Base-by-base conservation (phyloP, 1,140 invertebrate species). In the Tenebrio molitor region DNA sequence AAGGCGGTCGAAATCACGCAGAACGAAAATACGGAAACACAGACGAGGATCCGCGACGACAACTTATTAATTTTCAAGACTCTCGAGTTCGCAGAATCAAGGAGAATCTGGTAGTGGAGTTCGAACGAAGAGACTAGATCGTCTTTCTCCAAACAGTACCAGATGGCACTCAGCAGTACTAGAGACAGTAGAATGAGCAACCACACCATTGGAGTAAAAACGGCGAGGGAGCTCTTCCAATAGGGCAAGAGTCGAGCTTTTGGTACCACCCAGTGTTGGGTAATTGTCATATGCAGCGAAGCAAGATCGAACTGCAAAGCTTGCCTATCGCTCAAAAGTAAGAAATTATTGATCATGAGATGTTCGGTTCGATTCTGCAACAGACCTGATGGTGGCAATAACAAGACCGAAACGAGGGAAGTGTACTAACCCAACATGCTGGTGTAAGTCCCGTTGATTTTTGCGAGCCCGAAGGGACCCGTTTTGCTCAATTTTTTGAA, bases 311-410 rank as follows among this genome's bases (percentile, higher is more conserved):
- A 58, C 8, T 17, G 1, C n/a, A 5, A 2, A 14, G n/a, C 23
- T 3, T 29, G 25, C 8, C 8, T 29, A 4, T 29, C 25, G 25
- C 3, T 4, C 1, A 29, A 34, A 25, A 58, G 15, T 15, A 58
- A 25, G 50, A 58, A 58, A 17, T 29, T 58, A 14, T 58, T 58
- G 7, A 58, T 15, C 50, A 58, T 58, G 3, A 58, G 10, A 5
- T 58, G 50, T 58, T 29, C 7, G 14, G 16, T n/a, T 33, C 50
- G n/a, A 1, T 15, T 58, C 50, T 58, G 50, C 5, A 58, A 29
- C 8, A 58, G 19, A n/a, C 50, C 50, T 58, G 23, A 29, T 14
- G 12, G 12, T 7, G 4, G 10, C 8, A 29, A 53, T 21, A n/a
- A 29, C 6, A 25, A 14, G 10, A 14, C n/a, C n/a, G 5, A 29